These are phyloP conservation scores for Tyto alba DNA, from an alignment of 2,113 vertebrate genomes.

Conservation along the genomic window DNA sequence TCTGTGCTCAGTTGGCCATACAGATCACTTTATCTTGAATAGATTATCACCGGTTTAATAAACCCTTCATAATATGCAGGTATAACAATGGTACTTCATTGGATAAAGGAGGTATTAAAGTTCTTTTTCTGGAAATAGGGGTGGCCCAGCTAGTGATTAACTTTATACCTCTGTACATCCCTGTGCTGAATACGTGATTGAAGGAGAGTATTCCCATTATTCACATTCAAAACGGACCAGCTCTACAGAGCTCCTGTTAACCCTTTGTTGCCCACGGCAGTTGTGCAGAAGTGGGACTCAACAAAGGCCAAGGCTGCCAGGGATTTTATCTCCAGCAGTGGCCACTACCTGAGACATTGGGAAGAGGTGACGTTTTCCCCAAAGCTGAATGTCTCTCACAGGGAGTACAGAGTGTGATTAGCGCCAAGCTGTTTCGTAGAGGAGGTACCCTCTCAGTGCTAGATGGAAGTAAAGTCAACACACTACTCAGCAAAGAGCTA, in stretches of 20 bases:
- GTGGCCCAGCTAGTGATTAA: slow-evolving; percentile 68
- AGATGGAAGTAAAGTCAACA: not conserved
- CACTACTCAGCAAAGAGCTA: not conserved
- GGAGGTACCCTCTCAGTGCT: not conserved
- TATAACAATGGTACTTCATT: slow-evolving; percentile 74
- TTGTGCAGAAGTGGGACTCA: not conserved
- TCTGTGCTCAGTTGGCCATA: slow-evolving; percentile 69
- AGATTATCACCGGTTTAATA: slow-evolving; percentile 75
- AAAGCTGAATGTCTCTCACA: rapidly evolving
- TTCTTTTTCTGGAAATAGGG: slow-evolving; percentile 68
- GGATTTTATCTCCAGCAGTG: not conserved
- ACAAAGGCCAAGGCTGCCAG: not conserved
- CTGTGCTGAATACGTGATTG: slow-evolving; percentile 68
- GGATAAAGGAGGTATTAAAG: slow-evolving; percentile 75
- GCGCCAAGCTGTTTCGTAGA: rapidly evolving
- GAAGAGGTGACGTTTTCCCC: not conserved
- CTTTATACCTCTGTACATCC: slow-evolving; percentile 68
- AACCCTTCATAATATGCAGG: slow-evolving; percentile 78
- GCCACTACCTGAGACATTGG: too few species aligned
- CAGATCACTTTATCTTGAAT: slow-evolving; percentile 78
- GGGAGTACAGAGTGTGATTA: not conserved
- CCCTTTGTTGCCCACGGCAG: not conserved
- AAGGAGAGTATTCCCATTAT: slow-evolving; percentile 66
- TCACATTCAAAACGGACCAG: slow-evolving; percentile 27
- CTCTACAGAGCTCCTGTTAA: slow-evolving; percentile 33